Base-by-base conservation (phyloP, 2,888 invertebrate species). In the Tolmerus cingulatus region DNA sequence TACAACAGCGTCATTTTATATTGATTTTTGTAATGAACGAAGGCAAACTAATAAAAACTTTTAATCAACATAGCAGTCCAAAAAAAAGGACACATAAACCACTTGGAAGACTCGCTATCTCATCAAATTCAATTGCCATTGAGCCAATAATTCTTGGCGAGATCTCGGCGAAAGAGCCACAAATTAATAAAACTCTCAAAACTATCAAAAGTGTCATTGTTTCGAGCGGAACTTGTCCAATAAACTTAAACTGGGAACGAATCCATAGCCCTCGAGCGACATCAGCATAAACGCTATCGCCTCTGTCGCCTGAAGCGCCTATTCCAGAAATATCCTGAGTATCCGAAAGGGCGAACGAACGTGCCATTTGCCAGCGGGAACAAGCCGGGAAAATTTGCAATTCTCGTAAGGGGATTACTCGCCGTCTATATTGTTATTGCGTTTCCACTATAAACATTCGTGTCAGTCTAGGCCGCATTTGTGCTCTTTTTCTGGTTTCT, bases 381-480 rank as follows among this genome's bases (percentile, higher is more conserved):
- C 19, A 82, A 57, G 34, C 57, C 19, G 51, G 82, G 51, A 55
- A 86, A 79, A 78, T 79, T 79, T 74, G 40, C 66, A 86, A 86
- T 78, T 57, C 57, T 78, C 86, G 40, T 46, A 51, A 34, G 82
- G 87, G 82, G 82, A 87, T 82, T 87, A 82, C 57, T 82, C 82
- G 82, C 81, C 87, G 87, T 87, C 87, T 87, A 87, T 82, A 87
- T 87, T 87, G 87, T 87, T 87, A 87, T 82, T 82, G 37, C 82
- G 12, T 34, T 57, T 82, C 66, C 66, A 82, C 82, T 82, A 82
- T 82, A 82, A 82, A 82, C 57, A 82, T 82, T 51, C 81, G 81
- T 82, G 81, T 82, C 81, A 82, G 81, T 82, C 81, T 82, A 82
- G 81, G 81, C 81, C 81, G 55, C 34, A 34, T 82, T 82, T 81